Conservation (phyloP, 1,140 invertebrate genomes). For the Pseudobourletiella spinata region DNA sequence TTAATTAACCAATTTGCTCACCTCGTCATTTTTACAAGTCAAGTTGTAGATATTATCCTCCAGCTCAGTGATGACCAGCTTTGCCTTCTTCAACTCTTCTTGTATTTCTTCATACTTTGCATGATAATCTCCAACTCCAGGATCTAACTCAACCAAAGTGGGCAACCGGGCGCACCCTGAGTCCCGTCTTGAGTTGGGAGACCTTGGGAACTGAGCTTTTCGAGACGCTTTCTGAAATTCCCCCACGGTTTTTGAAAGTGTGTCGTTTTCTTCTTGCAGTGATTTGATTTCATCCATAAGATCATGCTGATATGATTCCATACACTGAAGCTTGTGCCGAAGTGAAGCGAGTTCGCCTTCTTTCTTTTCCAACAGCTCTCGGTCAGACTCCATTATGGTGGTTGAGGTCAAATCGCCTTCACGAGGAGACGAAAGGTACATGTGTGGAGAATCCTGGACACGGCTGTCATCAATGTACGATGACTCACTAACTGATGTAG, state of each 20-base stretch:
- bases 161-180: background rate
- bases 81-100: background rate
- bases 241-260: background rate
- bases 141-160: too few relatives aligned
- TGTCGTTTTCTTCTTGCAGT: conserved; percentile 1
- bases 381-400: background rate
- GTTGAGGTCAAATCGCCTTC: too few relatives aligned
- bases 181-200: background rate
- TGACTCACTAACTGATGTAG: too few relatives aligned
- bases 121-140: background rate
- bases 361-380: background rate
- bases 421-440: too few relatives aligned
- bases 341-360: background rate
- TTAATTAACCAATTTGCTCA: too few relatives aligned
- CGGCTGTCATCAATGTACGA: too few relatives aligned
- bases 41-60: too few relatives aligned
- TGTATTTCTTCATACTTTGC: background rate
- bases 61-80: background rate
- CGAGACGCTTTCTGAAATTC: background rate
- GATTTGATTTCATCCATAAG: conserved; percentile 6
- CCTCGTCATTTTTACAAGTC: too few relatives aligned
- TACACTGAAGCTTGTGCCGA: background rate
- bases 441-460: too few relatives aligned
- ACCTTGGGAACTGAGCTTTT: background rate
- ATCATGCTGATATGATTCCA: conserved; percentile 5